These are phyloP conservation scores for Vicugna pacos DNA, from an alignment of 2,113 vertebrate species.

Conservation along the genomic window DNA sequence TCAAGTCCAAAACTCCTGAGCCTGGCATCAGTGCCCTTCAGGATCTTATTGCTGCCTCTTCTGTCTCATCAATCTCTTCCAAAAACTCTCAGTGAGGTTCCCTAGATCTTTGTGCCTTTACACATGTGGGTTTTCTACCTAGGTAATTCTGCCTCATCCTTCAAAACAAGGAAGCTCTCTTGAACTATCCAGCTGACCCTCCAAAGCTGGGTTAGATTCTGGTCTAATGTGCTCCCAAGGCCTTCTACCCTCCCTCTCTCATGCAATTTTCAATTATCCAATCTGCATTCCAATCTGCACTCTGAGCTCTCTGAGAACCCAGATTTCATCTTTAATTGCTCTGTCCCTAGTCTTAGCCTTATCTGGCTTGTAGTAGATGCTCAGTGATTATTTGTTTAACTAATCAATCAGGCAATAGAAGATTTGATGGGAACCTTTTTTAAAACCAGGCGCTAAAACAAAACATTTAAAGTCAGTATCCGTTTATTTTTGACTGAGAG, in stretches of 20 bases:
- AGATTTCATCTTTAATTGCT: not conserved
- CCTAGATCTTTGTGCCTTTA: not conserved
- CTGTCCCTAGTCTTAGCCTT: not conserved
- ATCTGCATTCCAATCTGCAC: not conserved
- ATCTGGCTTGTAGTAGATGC: not conserved
- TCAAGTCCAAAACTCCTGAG: not conserved
- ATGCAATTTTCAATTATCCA: not conserved
- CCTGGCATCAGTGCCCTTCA: not conserved
- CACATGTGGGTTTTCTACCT: not conserved
- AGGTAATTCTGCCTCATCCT: not conserved
- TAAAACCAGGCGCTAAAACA: not conserved
- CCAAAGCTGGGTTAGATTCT: not conserved
- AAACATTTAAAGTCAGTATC: not conserved
- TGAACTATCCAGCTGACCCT: not conserved
- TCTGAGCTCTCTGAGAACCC: not conserved
- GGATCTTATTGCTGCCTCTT: not conserved
- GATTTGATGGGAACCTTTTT: not conserved
- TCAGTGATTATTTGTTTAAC: not conserved
- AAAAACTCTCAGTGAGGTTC: not conserved
- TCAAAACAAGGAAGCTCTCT: not conserved
- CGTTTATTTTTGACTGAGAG: slow-evolving; percentile 6
- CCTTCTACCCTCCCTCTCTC: not conserved
- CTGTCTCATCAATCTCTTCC: not conserved
- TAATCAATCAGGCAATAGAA: slow-evolving; percentile 18
- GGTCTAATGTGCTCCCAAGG: not conserved